Evolutionary conservation across 2,113 vertebrate genomes (phyloP), one percentile per base, ranked within the genome.

Genomic region (Corythaixoides concolor): DNA sequence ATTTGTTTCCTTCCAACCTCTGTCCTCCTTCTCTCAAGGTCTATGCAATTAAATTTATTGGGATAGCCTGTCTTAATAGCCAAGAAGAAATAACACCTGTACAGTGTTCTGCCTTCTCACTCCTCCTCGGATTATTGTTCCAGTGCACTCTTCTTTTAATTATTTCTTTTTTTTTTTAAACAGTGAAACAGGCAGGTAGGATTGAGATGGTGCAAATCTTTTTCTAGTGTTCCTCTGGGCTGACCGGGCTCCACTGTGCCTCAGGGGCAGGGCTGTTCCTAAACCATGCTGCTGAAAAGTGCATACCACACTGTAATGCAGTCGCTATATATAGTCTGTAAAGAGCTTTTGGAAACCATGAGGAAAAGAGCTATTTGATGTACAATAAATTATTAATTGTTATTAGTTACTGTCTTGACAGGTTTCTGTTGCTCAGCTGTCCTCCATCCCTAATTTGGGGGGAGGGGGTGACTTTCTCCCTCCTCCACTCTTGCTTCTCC

Each of bases 381-480:
- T 89, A 89, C 77, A 91, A 95, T 97, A 97, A 97, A 97, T 96
- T 96, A 97, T 96, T 97, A 96, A 94, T 96, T 94, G 73, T 94
- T 97, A 96, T 94, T 95, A 93, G 89, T 96, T 90, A 89, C 59
- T 91, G 62, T 82, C 91, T 82, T 95, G 90, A 96, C 96, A 93
- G 80, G 67, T 92, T 96, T 95, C 90, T 95, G 58, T 79, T 93
- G 63, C 77, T 94, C 58, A 89, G 66, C 53, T 93, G 26, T 66
- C 28, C 23, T 90, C 50, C 22, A 69, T 16, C 32, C 55, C 26
- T 35, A 85, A 0, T 78, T 85, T 89, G 41, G 39, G 60, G 64
- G 58, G 78, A n/a, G 26, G 32, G 8, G 9, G 12, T 12, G 8
- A 2, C 11, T 60, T 78, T 85, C 39, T 91, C 20, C 41, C 35